These are phyloP conservation scores for Colius striatus DNA, from an alignment of 2,113 vertebrate genomes.

Conservation along the genomic window DNA sequence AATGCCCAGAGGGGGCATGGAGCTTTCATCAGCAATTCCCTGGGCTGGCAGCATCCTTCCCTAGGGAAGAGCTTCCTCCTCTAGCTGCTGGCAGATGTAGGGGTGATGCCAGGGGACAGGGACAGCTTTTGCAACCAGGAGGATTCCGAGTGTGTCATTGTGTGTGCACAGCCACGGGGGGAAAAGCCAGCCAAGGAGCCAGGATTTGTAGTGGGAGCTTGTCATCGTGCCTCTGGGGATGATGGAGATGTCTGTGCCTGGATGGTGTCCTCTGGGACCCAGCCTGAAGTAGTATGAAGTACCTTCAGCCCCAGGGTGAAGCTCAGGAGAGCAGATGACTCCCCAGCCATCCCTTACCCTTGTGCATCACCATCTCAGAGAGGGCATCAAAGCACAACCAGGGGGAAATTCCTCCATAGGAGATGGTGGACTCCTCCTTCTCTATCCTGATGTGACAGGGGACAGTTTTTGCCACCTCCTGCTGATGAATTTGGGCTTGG, in stretches of 20 bases:
- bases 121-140: rapidly evolving
- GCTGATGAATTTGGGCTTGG: neutral
- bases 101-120: rapidly evolving
- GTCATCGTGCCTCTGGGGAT: neutral
- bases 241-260: neutral
- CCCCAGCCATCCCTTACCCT: neutral
- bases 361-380: rapidly evolving
- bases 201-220: rapidly evolving
- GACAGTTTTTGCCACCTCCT: neutral
- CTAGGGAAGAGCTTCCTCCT: neutral
- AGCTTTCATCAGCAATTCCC: neutral
- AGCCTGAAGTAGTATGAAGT: neutral
- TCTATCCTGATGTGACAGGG: rapidly evolving
- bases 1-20: neutral
- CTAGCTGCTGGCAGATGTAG: rapidly evolving
- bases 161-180: rapidly evolving
- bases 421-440: rapidly evolving
- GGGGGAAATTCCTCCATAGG: neutral
- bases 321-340: neutral
- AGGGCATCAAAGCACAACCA: neutral
- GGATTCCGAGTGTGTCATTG: rapidly evolving
- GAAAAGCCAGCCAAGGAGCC: neutral
- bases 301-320: neutral
- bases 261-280: neutral
- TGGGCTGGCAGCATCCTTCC: rapidly evolving